A percentile compares a stretch with the other conserved stretches of the same genome.
These are phyloP conservation scores for Parthenolecanium corni DNA, from an alignment of 2,888 invertebrate species.

Conservation along the genomic window DNA sequence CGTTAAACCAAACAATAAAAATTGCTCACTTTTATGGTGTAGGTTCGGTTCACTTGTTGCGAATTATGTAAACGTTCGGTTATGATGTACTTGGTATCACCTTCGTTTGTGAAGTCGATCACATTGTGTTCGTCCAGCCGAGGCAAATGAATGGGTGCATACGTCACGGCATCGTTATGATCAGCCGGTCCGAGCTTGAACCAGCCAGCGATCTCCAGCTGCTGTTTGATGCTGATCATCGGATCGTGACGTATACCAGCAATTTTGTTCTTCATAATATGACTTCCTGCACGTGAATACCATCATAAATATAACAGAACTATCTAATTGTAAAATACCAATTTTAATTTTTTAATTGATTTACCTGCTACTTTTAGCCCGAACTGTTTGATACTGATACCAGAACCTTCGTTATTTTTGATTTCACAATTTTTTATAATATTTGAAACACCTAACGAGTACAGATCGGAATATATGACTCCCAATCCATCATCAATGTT, in stretches of 20 bases:
- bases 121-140: constrained; percentile 35
- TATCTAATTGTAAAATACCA: not conserved
- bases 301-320: not conserved
- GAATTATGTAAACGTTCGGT: constrained; percentile 51
- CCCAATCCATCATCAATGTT: constrained; percentile 90
- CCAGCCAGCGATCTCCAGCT: constrained; percentile 88
- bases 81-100: constrained; percentile 68
- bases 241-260: constrained; percentile 91
- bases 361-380: constrained; percentile 58
- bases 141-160: constrained; percentile 62
- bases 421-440: constrained; percentile 75
- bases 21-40: constrained; percentile 36
- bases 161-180: constrained; percentile 55
- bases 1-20: not conserved
- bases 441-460: constrained; percentile 69
- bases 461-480: constrained; percentile 86
- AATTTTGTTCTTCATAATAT: constrained; percentile 67
- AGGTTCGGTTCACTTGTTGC: constrained; percentile 40
- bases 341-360: not conserved
- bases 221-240: constrained; percentile 66
- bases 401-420: constrained; percentile 71
- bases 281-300: constrained; percentile 45
- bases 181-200: constrained; percentile 59
- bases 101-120: constrained; percentile 35
- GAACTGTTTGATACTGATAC: constrained; percentile 78